Evolutionary conservation across 2,113 vertebrate species (phyloP), one percentile per base, ranked within the genome.

Genomic region (Silurus glanis): DNA sequence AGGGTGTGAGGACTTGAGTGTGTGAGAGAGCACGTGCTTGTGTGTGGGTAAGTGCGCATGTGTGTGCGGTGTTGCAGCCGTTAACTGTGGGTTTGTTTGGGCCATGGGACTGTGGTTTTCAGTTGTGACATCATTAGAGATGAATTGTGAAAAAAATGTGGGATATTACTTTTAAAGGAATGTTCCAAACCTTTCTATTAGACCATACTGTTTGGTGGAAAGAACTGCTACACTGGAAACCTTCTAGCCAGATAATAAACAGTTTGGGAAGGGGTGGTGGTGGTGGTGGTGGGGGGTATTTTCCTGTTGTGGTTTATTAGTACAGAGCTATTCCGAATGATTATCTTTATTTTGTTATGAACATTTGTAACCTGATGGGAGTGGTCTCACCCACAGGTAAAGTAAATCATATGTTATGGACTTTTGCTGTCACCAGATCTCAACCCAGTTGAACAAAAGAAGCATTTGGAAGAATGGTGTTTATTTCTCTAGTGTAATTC

Each of bases 51-150:
- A 88, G 80, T 89, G 91, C 86, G 86, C 19, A 4, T 85, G 74
- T 85, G 84, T 80, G 49, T 67, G 76, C 45, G 9, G 53, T 72
- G 53, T 49, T 61, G 62, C 76, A 47, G 25, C 53, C 62, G 25
- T 80, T 67, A 75, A 51, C 72, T 69, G 82, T 64, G 84, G 84
- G 69, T 91, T 92, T 90, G 89, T 84, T 76, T 85, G 80, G 47
- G 85, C n/a, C 85, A n/a, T 55, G 56, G 0, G 71, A 59, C 47
- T 89, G 80, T 47, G 85, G 80, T 91, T 78, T 85, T 76, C 71
- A 75, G 47, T 75, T 89, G 89, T 91, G 81, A 91, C 88, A 82
- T 91, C 85, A 92, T 91, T 64, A 72, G 80, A 88, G 86, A 66
- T 88, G 23, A 37, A 83, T 79, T 72, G 25, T 79, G 62, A 87